phyloP scores from a whole-genome alignment of 2,113 vertebrate genomes.

The pig (Sus scrofa) region T2T-Sscrofa CM000828.6:37277501-37278000 shows the following conservation, averaged over 20 bases:
- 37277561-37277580: conserved; percentile 61
- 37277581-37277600: not conserved
- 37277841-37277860: not conserved
- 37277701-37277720: conserved; percentile 32
- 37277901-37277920: conserved; percentile 2
- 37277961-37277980: conserved; percentile 44
- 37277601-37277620: conserved; percentile 37
- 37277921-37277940: conserved; percentile 22
- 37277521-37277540: conserved; percentile 27
- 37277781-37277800: conserved; percentile 98
- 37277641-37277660: not conserved
- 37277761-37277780: conserved; percentile 95
- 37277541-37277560: not conserved
- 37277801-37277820: conserved; percentile 87
- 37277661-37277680: not conserved
- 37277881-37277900: not conserved
- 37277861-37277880: conserved; percentile 45
- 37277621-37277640: not conserved
- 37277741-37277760: conserved; percentile 81
- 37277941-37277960: not conserved
- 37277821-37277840: conserved; percentile 56
- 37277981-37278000: not conserved
- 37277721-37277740: conserved; percentile 65
- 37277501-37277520: conserved; percentile 43
- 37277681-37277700: conserved; percentile 37